A percentile compares a stretch with the other conserved stretches of the same genome.
These are phyloP conservation scores for Pelochelys cantorii DNA, from an alignment of 2,797 vertebrate genomes.

Conservation along the genomic window DNA sequence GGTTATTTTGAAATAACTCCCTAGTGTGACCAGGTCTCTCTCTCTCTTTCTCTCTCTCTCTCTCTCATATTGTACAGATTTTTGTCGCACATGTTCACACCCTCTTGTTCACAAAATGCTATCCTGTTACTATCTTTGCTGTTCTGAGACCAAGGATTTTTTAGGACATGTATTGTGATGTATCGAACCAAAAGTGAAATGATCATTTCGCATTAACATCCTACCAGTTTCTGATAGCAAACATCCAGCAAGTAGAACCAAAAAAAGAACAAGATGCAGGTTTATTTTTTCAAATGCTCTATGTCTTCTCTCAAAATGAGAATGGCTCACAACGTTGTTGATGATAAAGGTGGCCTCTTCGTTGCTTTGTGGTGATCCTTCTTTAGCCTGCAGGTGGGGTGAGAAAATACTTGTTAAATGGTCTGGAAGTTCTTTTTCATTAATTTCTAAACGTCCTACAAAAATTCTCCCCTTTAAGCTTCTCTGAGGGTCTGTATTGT, in stretches of 20 bases:
- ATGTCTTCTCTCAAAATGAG: background rate
- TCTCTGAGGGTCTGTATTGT: background rate
- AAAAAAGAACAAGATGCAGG: background rate
- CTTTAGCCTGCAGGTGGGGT: background rate
- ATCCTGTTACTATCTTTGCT: background rate
- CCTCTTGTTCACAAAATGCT: background rate
- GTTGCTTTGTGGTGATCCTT: background rate
- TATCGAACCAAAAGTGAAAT: background rate
- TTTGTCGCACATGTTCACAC: background rate
- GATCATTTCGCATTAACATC: background rate
- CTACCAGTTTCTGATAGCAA: background rate
- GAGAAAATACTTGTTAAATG: background rate
- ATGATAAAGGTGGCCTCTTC: background rate
- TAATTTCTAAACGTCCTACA: background rate
- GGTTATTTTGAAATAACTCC: no score
- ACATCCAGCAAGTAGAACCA: background rate
- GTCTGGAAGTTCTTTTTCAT: background rate
- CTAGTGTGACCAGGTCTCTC: no score
- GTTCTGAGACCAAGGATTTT: background rate
- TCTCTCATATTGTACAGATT: background rate
- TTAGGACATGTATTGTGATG: background rate
- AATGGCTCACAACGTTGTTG: background rate
- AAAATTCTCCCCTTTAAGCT: background rate
- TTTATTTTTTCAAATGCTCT: background rate
- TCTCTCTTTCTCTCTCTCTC: background rate